These are phyloP conservation scores for Nymphicus hollandicus DNA, from an alignment of 2,113 vertebrate genomes.

Conservation along the genomic window DNA sequence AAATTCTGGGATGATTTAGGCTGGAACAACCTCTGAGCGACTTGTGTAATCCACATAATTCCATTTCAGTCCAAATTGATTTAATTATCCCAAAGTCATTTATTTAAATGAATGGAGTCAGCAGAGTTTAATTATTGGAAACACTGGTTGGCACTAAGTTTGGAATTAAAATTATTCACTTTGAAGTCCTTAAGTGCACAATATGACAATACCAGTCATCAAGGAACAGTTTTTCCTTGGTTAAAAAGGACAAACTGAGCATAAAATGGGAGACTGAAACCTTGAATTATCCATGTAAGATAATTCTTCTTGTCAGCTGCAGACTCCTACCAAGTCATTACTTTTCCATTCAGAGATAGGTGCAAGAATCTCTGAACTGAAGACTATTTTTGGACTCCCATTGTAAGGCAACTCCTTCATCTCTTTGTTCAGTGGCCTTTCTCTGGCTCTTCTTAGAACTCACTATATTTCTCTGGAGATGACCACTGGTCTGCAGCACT, in stretches of 20 bases:
- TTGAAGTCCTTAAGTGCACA: conserved; percentile 35
- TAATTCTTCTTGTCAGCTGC: not conserved
- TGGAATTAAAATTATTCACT: conserved; percentile 48
- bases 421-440: not conserved
- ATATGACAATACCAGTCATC: conserved; percentile 31
- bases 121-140: conserved; percentile 55
- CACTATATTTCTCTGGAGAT: not conserved
- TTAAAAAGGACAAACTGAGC: conserved; percentile 28
- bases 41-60: conserved; percentile 37
- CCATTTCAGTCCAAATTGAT: conserved; percentile 42
- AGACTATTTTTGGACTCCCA: not conserved
- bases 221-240: not conserved
- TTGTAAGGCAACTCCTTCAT: not conserved
- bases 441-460: not conserved
- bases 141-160: conserved; percentile 38
- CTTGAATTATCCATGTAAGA: not conserved
- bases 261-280: conserved; percentile 20
- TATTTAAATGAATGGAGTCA: conserved; percentile 42
- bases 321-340: not conserved
- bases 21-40: conserved; percentile 38
- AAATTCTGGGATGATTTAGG: conserved; percentile 33
- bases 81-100: conserved; percentile 38
- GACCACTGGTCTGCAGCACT: not conserved
- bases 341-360: not conserved
- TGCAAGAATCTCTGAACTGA: not conserved